Evolutionary conservation across 2,113 vertebrate species (phyloP).

Genomic region (Pristiophorus japonicus): DNA sequence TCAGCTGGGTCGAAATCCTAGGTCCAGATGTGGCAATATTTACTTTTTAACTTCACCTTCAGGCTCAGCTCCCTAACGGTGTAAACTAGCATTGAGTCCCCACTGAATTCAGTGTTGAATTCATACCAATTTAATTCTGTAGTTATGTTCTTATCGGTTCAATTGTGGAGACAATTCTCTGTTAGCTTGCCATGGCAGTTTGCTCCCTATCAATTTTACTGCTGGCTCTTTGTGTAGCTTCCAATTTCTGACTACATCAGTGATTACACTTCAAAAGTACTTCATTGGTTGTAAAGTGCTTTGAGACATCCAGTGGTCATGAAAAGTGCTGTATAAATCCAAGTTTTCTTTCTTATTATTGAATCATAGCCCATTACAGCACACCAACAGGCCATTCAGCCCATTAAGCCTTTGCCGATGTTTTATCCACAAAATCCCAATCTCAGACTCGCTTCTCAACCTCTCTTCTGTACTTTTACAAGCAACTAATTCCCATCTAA

Average conservation of each 20-base stretch:
- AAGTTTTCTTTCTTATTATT: no score
- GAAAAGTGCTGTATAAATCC: no score
- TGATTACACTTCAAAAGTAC: no score
- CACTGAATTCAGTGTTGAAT: neutral
- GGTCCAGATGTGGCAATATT: neutral
- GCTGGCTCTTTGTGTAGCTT: neutral
- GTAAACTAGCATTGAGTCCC: no score
- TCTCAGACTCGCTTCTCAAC: neutral
- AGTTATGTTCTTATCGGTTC: neutral
- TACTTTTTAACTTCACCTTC: neutral
- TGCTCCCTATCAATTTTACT: neutral
- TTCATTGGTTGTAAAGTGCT: no score
- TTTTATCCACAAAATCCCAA: neutral
- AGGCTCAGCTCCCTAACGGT: neutral
- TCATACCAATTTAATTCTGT: neutral
- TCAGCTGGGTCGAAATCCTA: neutral
- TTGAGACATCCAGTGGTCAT: no score
- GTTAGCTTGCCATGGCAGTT: neutral
- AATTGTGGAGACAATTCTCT: neutral
- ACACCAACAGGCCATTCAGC: neutral
- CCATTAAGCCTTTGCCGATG: neutral
- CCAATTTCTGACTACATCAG: neutral
- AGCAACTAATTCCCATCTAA: neutral
- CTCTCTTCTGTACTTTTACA: neutral
- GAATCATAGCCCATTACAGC: neutral